Evolutionary conservation across 1,140 invertebrate genomes (phyloP).

Genomic region (Drosophila ambigua): DNA sequence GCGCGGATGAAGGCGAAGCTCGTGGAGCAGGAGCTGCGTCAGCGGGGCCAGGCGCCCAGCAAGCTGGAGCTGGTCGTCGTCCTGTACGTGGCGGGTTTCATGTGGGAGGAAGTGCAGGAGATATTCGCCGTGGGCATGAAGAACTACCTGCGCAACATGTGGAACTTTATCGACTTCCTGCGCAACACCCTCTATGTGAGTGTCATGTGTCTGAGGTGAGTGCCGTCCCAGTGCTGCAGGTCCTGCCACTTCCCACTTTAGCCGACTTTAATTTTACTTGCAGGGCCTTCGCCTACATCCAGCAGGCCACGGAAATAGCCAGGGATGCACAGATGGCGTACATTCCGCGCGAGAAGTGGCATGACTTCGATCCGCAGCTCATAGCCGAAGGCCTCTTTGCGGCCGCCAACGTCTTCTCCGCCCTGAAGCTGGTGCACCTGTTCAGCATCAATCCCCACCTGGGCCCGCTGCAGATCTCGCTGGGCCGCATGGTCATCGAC

Average conservation of each 20-base stretch:
- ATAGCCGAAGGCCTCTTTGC: conserved; percentile 97
- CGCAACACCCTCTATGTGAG: conserved; percentile 93
- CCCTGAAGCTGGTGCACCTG: conserved; percentile 94
- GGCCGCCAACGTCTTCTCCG: conserved; percentile 94
- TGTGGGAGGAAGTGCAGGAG: conserved; percentile 96
- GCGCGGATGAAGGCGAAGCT: conserved; percentile 87
- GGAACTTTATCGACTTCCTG: conserved; percentile 98
- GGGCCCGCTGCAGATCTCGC: conserved; percentile 93
- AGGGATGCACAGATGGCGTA: conserved; percentile 88
- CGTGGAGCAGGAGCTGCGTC: conserved; percentile 86
- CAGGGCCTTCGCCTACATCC: conserved; percentile 89
- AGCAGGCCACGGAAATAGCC: conserved; percentile 88
- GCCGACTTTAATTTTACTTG: neutral
- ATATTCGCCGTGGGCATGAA: conserved; percentile 93
- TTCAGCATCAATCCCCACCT: conserved; percentile 96
- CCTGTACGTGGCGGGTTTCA: conserved; percentile 93
- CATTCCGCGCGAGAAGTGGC: conserved; percentile 93
- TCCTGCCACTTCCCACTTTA: too few relatives aligned
- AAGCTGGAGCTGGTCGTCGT: conserved; percentile 91
- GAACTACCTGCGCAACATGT: conserved; percentile 94
- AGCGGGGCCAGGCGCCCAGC: conserved; percentile 91
- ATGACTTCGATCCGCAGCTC: conserved; percentile 96
- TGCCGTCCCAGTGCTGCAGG: neutral
- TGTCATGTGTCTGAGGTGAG: conserved; percentile 89
- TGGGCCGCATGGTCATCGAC: conserved; percentile 94